Percentiles rank a stretch among this genome's conserved stretches.
Evolutionary conservation across 2,888 invertebrate genomes (phyloP).

Genomic region (Terebella lapidaria): DNA sequence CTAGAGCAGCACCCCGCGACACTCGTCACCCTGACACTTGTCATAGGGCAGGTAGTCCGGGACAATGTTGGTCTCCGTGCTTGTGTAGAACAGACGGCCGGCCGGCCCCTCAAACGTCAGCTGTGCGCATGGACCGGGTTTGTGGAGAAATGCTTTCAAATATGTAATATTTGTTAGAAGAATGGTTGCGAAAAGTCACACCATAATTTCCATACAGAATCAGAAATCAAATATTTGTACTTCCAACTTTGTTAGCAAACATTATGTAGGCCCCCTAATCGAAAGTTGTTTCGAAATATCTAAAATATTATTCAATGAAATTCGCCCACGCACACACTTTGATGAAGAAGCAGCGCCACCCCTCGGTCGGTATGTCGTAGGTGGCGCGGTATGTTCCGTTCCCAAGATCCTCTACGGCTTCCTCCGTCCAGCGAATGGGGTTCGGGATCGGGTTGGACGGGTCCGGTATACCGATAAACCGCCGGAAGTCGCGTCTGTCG

Average conservation of each 20-base stretch:
- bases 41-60: conserved; percentile 37
- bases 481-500: conserved; percentile 35
- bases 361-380: conserved; percentile 15
- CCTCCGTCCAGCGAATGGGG: conserved; percentile 32
- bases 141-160: too few species aligned
- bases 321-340: conserved; percentile 24
- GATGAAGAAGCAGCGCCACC: conserved; percentile 22
- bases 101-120: conserved; percentile 28
- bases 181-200: background rate
- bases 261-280: too few species aligned
- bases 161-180: background rate
- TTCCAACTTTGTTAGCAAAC: too few species aligned
- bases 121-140: too few species aligned
- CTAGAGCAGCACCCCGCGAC: conserved; percentile 34
- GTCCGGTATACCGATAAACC: conserved; percentile 32
- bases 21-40: conserved; percentile 32
- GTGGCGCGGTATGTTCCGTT: conserved; percentile 16
- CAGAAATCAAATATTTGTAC: too few species aligned
- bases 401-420: too few species aligned
- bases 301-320: too few species aligned
- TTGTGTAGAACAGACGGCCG: conserved; percentile 30
- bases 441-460: conserved; percentile 30
- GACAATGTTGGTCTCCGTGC: conserved; percentile 36
- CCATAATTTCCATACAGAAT: background rate
- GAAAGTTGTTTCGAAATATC: too few species aligned